phyloP scores from a whole-genome alignment of 2,113 vertebrate genomes.

The Falcunculus frontatus region DNA sequence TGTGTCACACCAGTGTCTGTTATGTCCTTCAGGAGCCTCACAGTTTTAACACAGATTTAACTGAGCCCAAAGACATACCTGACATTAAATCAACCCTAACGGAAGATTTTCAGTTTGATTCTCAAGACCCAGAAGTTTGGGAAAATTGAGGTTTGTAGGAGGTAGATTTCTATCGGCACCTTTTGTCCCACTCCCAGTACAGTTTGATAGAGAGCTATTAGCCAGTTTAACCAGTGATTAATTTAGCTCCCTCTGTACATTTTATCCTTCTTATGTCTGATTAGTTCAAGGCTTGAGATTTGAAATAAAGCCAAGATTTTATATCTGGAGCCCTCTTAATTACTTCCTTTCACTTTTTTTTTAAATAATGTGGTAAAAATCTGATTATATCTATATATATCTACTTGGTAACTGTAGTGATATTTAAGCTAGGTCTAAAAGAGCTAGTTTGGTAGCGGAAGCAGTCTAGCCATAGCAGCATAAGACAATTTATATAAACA shows the following conservation, averaged over 20 bases:
- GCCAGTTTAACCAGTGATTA: background rate
- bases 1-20: background rate
- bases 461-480: background rate
- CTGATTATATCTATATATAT: slow-evolving; percentile 23
- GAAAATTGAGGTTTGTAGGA: background rate
- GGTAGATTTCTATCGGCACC: background rate
- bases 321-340: slow-evolving; percentile 53
- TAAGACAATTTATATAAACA: background rate
- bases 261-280: background rate
- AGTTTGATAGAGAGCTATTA: background rate
- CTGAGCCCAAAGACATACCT: background rate
- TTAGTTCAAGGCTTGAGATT: slow-evolving; percentile 5
- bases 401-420: background rate
- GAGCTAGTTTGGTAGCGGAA: background rate
- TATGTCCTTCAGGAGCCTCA: background rate
- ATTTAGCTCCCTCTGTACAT: background rate
- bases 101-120: background rate
- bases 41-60: background rate
- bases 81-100: background rate
- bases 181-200: background rate
- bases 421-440: background rate
- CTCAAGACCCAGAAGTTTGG: background rate
- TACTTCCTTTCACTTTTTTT: slow-evolving; percentile 38
- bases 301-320: slow-evolving; percentile 41
- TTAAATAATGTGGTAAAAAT: slow-evolving; percentile 8